phyloP scores from a whole-genome alignment of 2,797 vertebrate genomes.

The Nothura maculosa region DNA sequence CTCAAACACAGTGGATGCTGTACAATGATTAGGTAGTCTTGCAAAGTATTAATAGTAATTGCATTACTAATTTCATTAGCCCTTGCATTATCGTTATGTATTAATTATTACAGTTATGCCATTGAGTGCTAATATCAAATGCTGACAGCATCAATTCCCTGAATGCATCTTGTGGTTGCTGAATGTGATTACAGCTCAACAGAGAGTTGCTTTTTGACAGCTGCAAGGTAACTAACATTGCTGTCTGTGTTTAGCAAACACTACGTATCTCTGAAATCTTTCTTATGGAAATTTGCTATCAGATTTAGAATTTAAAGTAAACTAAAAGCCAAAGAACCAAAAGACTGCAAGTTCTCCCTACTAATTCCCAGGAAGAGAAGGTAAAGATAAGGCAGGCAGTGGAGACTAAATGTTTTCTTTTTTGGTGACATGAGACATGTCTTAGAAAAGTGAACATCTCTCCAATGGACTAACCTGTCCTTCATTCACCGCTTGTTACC shows the following conservation, averaged over 20 bases:
- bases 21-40: neutral
- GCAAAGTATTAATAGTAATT: conserved; percentile 33
- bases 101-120: conserved; percentile 79
- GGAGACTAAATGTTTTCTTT: neutral
- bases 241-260: neutral
- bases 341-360: neutral
- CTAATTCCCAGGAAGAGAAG: neutral
- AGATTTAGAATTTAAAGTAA: neutral
- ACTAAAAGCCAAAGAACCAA: neutral
- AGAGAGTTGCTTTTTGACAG: conserved; percentile 50
- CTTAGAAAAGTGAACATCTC: neutral
- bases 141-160: conserved; percentile 78
- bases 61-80: conserved; percentile 73
- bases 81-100: conserved; percentile 56
- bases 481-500: neutral
- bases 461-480: neutral
- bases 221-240: neutral
- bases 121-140: conserved; percentile 57
- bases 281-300: neutral
- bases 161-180: conserved; percentile 73
- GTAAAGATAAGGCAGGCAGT: neutral
- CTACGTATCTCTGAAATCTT: neutral
- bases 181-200: conserved; percentile 48
- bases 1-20: neutral
- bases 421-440: neutral